Conservation (phyloP, 2,797 vertebrate species). For the Rhadinocentrus ornatus region DNA sequence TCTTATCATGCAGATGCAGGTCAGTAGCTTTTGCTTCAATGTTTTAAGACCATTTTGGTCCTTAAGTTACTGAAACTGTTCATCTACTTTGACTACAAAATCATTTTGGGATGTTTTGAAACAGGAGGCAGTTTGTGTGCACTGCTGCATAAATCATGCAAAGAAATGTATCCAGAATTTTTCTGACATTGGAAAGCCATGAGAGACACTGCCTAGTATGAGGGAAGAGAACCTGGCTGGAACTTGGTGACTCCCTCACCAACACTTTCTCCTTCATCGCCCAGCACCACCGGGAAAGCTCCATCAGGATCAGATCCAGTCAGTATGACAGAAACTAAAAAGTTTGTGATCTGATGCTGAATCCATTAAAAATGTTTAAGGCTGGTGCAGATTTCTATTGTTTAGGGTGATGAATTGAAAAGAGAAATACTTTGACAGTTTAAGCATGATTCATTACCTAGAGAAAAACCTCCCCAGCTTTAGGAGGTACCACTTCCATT, state of each 20-base stretch:
- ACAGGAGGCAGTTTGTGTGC: too few species aligned
- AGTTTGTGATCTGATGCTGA: not conserved
- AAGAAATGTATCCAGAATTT: not conserved
- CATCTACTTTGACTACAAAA: not conserved
- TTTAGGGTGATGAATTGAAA: too few species aligned
- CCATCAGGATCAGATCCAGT: conserved; percentile 92
- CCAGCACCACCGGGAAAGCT: conserved; percentile 90
- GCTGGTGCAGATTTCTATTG: too few species aligned
- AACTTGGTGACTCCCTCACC: conserved; percentile 90
- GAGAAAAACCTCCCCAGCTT: conserved; percentile 89
- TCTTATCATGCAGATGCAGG: too few species aligned
- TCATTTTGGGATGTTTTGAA: not conserved
- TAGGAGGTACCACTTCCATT: conserved; percentile 90
- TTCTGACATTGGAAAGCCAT: too few species aligned
- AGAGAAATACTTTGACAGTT: too few species aligned
- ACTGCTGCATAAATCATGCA: not conserved
- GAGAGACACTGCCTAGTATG: too few species aligned
- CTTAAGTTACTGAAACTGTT: not conserved
- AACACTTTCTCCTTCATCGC: conserved; percentile 93
- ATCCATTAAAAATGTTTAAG: not conserved
- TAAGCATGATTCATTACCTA: conserved; percentile 82
- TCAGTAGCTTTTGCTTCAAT: too few species aligned
- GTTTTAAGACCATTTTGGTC: not conserved
- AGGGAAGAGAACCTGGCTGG: conserved; percentile 78
- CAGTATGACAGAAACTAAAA: conserved; percentile 88